These are phyloP conservation scores for Scolopax rusticola DNA, from an alignment of 2,797 vertebrate genomes.

Conservation along the genomic window DNA sequence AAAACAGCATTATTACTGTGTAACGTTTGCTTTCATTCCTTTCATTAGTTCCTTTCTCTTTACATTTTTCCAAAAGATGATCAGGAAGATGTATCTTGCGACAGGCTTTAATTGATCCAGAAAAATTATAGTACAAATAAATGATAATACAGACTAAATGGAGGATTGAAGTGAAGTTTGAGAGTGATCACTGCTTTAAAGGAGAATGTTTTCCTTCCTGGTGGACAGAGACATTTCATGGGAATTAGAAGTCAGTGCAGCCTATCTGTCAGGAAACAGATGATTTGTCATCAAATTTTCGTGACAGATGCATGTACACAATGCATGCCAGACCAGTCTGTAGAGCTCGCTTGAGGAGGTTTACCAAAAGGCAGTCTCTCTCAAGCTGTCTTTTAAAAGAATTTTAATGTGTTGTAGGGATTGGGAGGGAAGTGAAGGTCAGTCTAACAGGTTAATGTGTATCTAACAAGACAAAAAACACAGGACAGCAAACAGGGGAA, in stretches of 20 bases:
- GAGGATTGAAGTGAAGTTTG: not conserved
- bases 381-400: constrained; percentile 53
- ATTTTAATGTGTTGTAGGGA: constrained; percentile 35
- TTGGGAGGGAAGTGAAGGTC: constrained; percentile 39
- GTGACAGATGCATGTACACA: constrained; percentile 59
- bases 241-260: constrained; percentile 64
- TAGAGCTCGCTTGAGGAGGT: constrained; percentile 15
- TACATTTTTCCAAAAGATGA: constrained; percentile 65
- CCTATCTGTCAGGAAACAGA: constrained; percentile 67
- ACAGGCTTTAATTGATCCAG: constrained; percentile 40
- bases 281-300: constrained; percentile 73
- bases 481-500: not conserved
- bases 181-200: constrained; percentile 34
- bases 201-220: constrained; percentile 60
- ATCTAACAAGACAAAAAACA: constrained; percentile 50
- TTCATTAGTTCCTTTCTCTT: constrained; percentile 48
- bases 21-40: constrained; percentile 49
- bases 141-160: constrained; percentile 30
- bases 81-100: constrained; percentile 55
- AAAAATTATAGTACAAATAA: constrained; percentile 45
- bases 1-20: constrained; percentile 51
- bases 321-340: constrained; percentile 46
- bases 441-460: constrained; percentile 45
- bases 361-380: constrained; percentile 51
- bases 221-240: constrained; percentile 57